Conservation (phyloP, 1,140 invertebrate species). For the Drosophila carrolli region DNA sequence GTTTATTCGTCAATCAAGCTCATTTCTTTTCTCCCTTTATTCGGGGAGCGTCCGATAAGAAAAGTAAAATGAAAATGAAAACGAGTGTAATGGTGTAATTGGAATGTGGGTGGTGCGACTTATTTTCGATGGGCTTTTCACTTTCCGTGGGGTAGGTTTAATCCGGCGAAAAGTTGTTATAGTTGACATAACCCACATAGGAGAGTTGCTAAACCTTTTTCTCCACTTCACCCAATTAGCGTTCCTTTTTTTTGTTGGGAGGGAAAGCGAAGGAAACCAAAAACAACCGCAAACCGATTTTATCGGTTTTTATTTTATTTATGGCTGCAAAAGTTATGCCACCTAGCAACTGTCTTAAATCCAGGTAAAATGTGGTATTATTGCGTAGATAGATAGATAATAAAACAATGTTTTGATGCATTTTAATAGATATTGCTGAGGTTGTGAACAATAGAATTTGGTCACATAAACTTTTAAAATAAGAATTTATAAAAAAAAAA, state of each 20-base stretch:
- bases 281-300: conserved; percentile 33
- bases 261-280: conserved; percentile 11
- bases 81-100: conserved; percentile 14
- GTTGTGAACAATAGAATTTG: too few species aligned
- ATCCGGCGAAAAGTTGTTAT: conserved; percentile 25
- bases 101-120: conserved; percentile 22
- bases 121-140: conserved; percentile 13
- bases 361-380: neutral
- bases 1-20: conserved; percentile 63
- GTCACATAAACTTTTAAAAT: too few species aligned
- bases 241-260: conserved; percentile 1
- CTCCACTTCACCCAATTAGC: conserved; percentile 31
- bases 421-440: neutral
- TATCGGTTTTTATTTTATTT: too few species aligned
- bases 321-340: conserved; percentile 29
- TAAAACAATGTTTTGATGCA: neutral
- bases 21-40: conserved; percentile 17
- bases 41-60: conserved; percentile 41
- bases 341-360: conserved; percentile 25
- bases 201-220: conserved; percentile 22
- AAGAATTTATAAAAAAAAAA: too few species aligned
- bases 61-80: conserved; percentile 23
- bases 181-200: conserved; percentile 33
- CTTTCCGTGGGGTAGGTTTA: conserved; percentile 12
- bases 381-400: neutral